Evolutionary conservation across 2,113 vertebrate genomes (phyloP).

Genomic region (Coreoperca whiteheadi): DNA sequence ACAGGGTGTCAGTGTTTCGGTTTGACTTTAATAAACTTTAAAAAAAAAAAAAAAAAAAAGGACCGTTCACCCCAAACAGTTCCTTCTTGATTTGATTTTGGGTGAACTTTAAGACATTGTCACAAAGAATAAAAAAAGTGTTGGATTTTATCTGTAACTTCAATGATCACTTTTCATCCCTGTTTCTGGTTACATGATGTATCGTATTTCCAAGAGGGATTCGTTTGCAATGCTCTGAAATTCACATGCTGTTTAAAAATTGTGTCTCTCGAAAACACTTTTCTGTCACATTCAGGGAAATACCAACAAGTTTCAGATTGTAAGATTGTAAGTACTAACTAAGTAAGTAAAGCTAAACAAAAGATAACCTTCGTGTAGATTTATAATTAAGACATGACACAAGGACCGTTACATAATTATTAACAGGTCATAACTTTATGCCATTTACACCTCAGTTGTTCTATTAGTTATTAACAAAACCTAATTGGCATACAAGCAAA

Average conservation of each 20-base stretch:
- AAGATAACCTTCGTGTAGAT: neutral
- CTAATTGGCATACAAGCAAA: neutral
- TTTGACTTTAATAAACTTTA: slow-evolving; percentile 27
- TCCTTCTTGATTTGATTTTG: too few relatives aligned
- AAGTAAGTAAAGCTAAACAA: neutral
- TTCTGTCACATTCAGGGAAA: slow-evolving; percentile 2
- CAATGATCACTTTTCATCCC: slow-evolving; percentile 22
- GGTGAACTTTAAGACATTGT: slow-evolving; percentile 6
- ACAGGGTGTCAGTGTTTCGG: slow-evolving; percentile 16
- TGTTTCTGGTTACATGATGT: neutral
- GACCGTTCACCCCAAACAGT: too few relatives aligned
- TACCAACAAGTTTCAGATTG: slow-evolving; percentile 8
- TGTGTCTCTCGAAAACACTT: neutral
- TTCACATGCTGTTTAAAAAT: neutral
- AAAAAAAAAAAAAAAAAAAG: too few relatives aligned
- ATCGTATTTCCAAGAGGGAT: slow-evolving; percentile 8
- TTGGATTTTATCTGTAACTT: slow-evolving; percentile 19
- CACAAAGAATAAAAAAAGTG: slow-evolving; percentile 30
- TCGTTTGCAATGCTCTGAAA: neutral
- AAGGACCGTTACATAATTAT: neutral
- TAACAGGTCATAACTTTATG: neutral
- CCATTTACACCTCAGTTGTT: neutral
- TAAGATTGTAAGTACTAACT: too few relatives aligned
- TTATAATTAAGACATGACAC: neutral
- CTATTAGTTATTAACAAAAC: neutral